A percentile compares a stretch with the other conserved stretches of the same genome.
Evolutionary conservation across 2,113 vertebrate species (phyloP).

Genomic region (Cathartes aura): DNA sequence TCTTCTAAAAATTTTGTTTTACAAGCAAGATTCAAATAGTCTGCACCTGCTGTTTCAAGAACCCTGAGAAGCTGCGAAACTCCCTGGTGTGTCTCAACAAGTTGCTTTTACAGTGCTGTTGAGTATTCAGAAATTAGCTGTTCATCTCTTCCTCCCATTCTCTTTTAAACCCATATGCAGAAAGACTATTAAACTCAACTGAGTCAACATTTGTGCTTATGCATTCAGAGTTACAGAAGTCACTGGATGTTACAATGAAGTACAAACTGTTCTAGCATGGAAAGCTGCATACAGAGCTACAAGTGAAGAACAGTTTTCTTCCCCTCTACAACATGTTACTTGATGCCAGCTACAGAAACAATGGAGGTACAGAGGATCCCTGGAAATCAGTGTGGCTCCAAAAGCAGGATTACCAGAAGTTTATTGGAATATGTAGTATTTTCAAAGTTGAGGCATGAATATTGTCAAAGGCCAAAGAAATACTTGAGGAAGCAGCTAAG

Average conservation of each 20-base stretch:
- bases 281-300: not conserved
- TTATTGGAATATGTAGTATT: not conserved
- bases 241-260: not conserved
- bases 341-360: not conserved
- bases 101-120: not conserved
- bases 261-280: not conserved
- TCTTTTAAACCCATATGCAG: not conserved
- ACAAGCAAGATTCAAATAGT: not conserved
- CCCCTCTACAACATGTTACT: not conserved
- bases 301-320: not conserved
- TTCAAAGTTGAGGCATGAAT: not conserved
- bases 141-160: not conserved
- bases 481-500: not conserved
- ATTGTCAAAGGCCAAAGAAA: not conserved
- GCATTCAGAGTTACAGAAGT: not conserved
- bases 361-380: not conserved
- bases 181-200: conserved; percentile 1
- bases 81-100: not conserved
- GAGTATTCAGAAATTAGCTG: not conserved
- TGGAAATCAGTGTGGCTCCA: not conserved
- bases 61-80: not conserved
- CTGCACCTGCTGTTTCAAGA: conserved; percentile 21
- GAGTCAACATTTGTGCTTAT: not conserved
- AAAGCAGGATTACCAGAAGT: not conserved
- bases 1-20: not conserved